phyloP scores from a whole-genome alignment of 1,140 invertebrate species.

The Pseudomyrmex pallidus region DNA sequence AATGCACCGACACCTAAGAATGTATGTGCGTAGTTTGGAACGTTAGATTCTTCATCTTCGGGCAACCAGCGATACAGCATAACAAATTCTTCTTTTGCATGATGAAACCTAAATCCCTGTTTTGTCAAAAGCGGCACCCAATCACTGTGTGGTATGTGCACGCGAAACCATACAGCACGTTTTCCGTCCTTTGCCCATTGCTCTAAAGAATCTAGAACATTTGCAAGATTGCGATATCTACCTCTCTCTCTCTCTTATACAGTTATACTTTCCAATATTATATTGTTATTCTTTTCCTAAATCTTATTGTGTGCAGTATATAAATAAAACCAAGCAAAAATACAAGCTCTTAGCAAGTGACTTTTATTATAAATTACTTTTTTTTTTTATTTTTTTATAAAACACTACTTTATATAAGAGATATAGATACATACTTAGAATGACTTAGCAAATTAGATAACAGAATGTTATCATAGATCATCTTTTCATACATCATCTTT shows the following conservation, averaged over 20 bases:
- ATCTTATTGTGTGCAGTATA: too few species aligned
- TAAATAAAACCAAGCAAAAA: too few species aligned
- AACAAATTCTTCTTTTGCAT: slow-evolving; percentile 91
- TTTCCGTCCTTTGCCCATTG: slow-evolving; percentile 89
- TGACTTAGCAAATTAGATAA: too few species aligned
- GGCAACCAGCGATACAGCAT: slow-evolving; percentile 93
- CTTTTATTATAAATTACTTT: too few species aligned
- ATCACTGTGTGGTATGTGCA: slow-evolving; percentile 88
- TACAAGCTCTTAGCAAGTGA: too few species aligned
- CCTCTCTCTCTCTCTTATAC: not conserved
- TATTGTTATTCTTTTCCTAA: too few species aligned
- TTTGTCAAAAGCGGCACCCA: slow-evolving; percentile 92
- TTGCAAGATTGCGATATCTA: not conserved
- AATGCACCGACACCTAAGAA: slow-evolving; percentile 95
- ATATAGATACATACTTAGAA: too few species aligned
- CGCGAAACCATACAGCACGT: slow-evolving; percentile 94
- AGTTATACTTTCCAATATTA: too few species aligned
- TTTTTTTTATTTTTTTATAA: too few species aligned
- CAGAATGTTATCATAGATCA: too few species aligned
- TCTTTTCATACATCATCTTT: too few species aligned
- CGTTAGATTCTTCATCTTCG: slow-evolving; percentile 87
- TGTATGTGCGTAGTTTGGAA: slow-evolving; percentile 94
- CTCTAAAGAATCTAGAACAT: slow-evolving; percentile 88
- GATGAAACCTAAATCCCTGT: slow-evolving; percentile 95
- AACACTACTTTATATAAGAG: too few species aligned